Conservation (phyloP, 1,140 invertebrate genomes). For the Monomorium pharaonis region DNA sequence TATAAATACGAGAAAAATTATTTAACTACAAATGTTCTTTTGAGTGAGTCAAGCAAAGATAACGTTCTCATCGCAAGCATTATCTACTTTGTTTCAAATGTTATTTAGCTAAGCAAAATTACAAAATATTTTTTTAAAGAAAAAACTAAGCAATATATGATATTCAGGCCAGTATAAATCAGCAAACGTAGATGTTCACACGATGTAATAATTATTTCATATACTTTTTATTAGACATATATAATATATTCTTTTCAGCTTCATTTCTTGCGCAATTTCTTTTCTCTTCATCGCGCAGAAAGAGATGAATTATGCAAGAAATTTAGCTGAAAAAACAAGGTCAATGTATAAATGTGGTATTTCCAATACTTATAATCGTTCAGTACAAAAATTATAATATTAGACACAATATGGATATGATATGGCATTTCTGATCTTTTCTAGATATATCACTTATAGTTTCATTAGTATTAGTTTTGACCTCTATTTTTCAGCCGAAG, state of each 20-base stretch:
- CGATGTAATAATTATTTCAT: background rate
- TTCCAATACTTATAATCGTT: background rate
- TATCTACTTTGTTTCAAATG: background rate
- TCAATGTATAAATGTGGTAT: background rate
- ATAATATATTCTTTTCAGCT: no score
- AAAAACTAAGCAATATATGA: background rate
- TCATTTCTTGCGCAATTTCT: no score
- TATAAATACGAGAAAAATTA: background rate
- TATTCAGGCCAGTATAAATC: background rate
- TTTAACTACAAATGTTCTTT: constrained; percentile 1
- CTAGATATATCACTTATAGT: background rate
- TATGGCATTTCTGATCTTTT: background rate
- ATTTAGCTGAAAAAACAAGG: no score
- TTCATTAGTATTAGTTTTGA: background rate
- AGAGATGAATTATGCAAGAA: no score
- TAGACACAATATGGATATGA: background rate
- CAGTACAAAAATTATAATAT: background rate
- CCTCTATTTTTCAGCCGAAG: background rate
- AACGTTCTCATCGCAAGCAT: background rate
- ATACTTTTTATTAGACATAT: background rate
- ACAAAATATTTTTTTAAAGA: background rate
- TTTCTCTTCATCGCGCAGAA: no score
- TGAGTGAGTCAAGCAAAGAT: constrained; percentile 10
- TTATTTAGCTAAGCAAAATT: constrained; percentile 1
- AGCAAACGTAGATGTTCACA: background rate